These are phyloP conservation scores for Drosophila borealis DNA, from an alignment of 2,888 invertebrate genomes.

Conservation along the genomic window DNA sequence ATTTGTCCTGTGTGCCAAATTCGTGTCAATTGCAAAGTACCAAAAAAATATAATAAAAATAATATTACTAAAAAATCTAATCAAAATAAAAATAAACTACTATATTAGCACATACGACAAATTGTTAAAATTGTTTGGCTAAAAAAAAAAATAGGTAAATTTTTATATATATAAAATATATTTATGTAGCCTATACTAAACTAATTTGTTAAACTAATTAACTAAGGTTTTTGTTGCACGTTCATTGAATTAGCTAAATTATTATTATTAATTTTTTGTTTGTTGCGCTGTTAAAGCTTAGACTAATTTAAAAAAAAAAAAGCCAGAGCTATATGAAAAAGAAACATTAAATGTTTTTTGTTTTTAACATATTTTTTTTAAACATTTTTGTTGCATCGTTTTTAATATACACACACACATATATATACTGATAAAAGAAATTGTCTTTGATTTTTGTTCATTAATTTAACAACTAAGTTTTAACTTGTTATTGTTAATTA, in stretches of 20 bases:
- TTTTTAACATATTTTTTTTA: slow-evolving; percentile 20
- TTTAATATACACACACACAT: slow-evolving; percentile 52
- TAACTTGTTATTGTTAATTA: slow-evolving; percentile 79
- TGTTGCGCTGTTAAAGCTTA: slow-evolving; percentile 75
- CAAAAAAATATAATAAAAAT: slow-evolving; percentile 16
- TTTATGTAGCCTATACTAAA: slow-evolving; percentile 58
- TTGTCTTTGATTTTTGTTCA: slow-evolving; percentile 64
- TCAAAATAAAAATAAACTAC: slow-evolving; percentile 8
- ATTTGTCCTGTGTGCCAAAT: slow-evolving; percentile 69
- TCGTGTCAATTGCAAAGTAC: slow-evolving; percentile 70
- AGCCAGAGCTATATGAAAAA: slow-evolving; percentile 20
- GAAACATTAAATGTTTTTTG: slow-evolving; percentile 55
- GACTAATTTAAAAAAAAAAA: slow-evolving; percentile 47
- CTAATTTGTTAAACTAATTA: slow-evolving; percentile 68
- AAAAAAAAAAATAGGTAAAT: slow-evolving; percentile 61
- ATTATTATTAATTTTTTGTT: slow-evolving; percentile 56
- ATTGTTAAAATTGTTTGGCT: slow-evolving; percentile 57
- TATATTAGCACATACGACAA: slow-evolving; percentile 49
- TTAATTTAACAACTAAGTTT: slow-evolving; percentile 74
- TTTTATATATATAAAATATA: slow-evolving; percentile 36
- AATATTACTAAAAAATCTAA: slow-evolving; percentile 16
- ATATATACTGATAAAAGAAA: slow-evolving; percentile 37
- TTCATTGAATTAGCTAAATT: slow-evolving; percentile 69
- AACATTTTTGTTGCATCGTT: slow-evolving; percentile 70
- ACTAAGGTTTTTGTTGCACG: slow-evolving; percentile 72